Evolutionary conservation across 2,797 vertebrate species (phyloP).

Genomic region (Alfaro cultratus): DNA sequence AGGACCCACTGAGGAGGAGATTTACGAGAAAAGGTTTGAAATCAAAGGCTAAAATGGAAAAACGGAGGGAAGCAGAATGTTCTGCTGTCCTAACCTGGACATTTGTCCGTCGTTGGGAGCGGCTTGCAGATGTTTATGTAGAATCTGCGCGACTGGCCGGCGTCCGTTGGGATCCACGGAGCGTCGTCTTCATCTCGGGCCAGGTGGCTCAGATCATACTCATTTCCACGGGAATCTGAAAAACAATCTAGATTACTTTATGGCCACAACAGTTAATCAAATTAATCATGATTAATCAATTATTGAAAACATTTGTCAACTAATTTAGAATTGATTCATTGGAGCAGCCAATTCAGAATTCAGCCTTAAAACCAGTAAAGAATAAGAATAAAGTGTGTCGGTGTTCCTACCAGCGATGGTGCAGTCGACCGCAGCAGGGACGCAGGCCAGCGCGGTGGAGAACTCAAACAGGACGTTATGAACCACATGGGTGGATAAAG

Average conservation of each 20-base stretch:
- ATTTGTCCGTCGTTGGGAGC: slow-evolving; percentile 80
- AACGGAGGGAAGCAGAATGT: background rate
- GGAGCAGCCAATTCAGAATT: background rate
- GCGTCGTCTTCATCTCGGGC: slow-evolving; percentile 75
- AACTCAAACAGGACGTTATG: slow-evolving; percentile 89
- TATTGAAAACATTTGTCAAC: no score
- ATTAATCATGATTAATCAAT: no score
- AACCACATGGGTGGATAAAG: slow-evolving; percentile 45
- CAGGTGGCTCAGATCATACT: slow-evolving; percentile 92
- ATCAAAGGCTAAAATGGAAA: background rate
- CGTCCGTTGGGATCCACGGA: slow-evolving; percentile 83
- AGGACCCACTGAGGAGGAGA: slow-evolving; percentile 79
- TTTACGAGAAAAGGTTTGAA: background rate
- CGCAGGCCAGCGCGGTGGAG: slow-evolving; percentile 88
- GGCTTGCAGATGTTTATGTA: slow-evolving; percentile 93
- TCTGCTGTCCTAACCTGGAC: slow-evolving; percentile 79
- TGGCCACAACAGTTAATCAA: no score
- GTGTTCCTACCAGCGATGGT: slow-evolving; percentile 83
- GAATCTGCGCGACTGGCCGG: slow-evolving; percentile 80
- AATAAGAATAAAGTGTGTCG: background rate
- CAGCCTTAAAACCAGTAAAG: background rate
- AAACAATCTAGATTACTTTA: background rate
- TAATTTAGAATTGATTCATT: no score
- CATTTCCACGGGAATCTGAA: slow-evolving; percentile 89
- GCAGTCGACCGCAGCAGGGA: slow-evolving; percentile 90